Conservation (phyloP, 2,797 vertebrate species). For the Telmatherina bonti region DNA sequence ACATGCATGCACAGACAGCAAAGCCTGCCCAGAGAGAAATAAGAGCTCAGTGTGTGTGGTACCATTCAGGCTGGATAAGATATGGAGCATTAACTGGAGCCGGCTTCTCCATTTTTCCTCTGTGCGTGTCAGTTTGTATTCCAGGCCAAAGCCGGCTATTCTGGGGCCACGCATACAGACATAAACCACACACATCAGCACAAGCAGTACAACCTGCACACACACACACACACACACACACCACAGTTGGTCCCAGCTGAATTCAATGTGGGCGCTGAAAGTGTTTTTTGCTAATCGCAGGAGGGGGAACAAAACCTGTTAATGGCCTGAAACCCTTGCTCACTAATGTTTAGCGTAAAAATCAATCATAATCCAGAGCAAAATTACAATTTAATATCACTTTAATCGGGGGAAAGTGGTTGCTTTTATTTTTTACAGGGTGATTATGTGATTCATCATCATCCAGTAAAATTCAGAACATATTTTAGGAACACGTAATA, state of each 20-base stretch:
- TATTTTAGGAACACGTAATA: constrained; percentile 27
- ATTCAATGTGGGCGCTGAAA: constrained; percentile 49
- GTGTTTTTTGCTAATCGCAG: constrained; percentile 61
- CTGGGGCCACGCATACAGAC: constrained; percentile 62
- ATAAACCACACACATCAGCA: constrained; percentile 79
- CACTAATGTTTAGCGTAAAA: constrained; percentile 50
- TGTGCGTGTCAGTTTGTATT: constrained; percentile 69
- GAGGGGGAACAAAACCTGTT: constrained; percentile 34
- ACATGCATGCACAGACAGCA: constrained; percentile 45
- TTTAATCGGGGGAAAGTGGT: constrained; percentile 45
- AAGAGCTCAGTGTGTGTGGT: constrained; percentile 46
- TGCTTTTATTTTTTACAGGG: constrained; percentile 52
- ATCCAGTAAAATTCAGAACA: constrained; percentile 20
- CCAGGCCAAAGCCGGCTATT: constrained; percentile 75
- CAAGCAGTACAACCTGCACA: constrained; percentile 46
- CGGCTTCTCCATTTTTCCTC: constrained; percentile 41
- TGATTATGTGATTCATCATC: constrained; percentile 45
- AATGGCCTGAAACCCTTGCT: constrained; percentile 52
- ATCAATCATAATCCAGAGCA: constrained; percentile 58
- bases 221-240: constrained; percentile 32
- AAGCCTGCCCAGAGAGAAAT: constrained; percentile 37
- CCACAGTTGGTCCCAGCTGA: constrained; percentile 49
- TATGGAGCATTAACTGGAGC: constrained; percentile 63
- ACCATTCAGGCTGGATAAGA: constrained; percentile 62
- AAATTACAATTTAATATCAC: constrained; percentile 53